These are phyloP conservation scores for Rhombomys opimus DNA, from an alignment of 2,113 vertebrate genomes.

Conservation along the genomic window DNA sequence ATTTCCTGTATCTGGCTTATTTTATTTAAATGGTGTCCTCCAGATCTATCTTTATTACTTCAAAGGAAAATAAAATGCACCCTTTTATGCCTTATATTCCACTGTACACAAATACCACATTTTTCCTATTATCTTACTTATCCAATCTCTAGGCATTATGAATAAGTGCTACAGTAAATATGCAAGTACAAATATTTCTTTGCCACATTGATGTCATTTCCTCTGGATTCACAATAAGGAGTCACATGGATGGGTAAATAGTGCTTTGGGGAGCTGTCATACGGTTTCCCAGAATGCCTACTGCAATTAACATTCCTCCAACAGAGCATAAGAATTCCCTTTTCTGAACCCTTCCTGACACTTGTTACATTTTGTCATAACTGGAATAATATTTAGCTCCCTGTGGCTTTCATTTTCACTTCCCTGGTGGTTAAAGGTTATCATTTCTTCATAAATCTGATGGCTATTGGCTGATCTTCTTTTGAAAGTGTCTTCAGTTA, in stretches of 20 bases:
- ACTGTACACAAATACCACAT: too few relatives aligned
- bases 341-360: background rate
- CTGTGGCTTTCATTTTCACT: background rate
- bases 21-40: background rate
- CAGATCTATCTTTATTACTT: background rate
- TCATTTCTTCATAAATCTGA: background rate
- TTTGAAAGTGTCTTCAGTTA: background rate
- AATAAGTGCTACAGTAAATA: background rate
- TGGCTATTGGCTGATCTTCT: background rate
- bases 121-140: background rate
- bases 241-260: background rate
- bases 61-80: background rate
- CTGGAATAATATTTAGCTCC: background rate
- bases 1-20: background rate
- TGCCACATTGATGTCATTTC: background rate
- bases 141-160: background rate
- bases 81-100: background rate
- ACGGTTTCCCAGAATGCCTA: background rate
- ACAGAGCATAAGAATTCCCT: background rate
- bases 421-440: background rate
- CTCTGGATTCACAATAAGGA: background rate
- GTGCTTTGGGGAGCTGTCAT: background rate
- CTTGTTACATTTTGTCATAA: background rate
- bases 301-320: background rate
- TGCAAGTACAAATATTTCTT: background rate